Evolutionary conservation across 30 jellyfish, hydroid and myxozoan genomes (phyloP), one percentile per base, ranked within the genome.

Genomic region (Clytia hemisphaerica): DNA sequence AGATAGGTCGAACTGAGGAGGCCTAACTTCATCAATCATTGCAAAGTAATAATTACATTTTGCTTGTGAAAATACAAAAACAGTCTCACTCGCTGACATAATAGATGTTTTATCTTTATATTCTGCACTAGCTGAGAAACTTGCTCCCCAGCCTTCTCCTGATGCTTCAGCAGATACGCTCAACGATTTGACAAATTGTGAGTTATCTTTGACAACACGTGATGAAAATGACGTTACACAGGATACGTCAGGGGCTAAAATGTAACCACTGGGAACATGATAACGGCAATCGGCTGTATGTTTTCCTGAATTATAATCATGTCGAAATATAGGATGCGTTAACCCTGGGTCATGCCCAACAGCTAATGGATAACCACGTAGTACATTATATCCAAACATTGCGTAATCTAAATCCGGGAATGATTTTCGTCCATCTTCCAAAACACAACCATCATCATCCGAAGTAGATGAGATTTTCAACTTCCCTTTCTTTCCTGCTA

Each of bases 311-410:
- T 70, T 25, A 37, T 78, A 78, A 51, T 78, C 92, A 53, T 58
- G 29, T 30, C 24, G 51, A 57, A 78, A 78, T 21, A 78, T 67
- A 25, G 92, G 92, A 26, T 62, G 38, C 6, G 92, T 78, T 33
- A 78, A 71, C 46, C 92, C 92, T 7, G 92, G 92, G 34, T 78
- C 92, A 18, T 78, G 92, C n/a, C 92, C 92, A 10, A 60, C 72
- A n/a, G 82, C 83, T 40, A 67, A 4, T n/a, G 92, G 92, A 29
- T 78, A 66, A 6, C 92, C 92, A 26, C 45, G 28, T 0, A 78
- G 3, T 28, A 78, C 58, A 29, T 78, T 78, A 61, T 78, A 78
- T 2, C 92, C 92, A 78, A 64, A 78, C 73, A 78, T 38, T 18
- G 92, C 92, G 54, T 66, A 78, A 61, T 69, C 92, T 15, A 78